These are phyloP conservation scores for Pangasianodon gigas DNA, from an alignment of 2,113 vertebrate genomes.

Conservation along the genomic window DNA sequence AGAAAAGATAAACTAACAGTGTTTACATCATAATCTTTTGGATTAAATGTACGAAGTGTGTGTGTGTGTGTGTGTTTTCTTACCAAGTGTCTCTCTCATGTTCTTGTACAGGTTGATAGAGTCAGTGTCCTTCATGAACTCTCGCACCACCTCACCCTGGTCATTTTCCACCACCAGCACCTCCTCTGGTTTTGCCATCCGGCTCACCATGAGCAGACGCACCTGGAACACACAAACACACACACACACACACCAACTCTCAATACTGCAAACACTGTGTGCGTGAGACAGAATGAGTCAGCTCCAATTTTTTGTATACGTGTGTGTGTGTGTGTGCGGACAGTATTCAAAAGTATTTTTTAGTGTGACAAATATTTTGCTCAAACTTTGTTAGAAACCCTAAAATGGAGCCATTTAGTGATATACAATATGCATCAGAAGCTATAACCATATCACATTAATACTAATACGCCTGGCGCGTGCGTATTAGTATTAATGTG, in stretches of 20 bases:
- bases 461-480: too few species aligned
- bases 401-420: neutral
- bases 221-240: slow-evolving; percentile 74
- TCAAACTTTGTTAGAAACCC: neutral
- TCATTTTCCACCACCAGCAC: slow-evolving; percentile 98
- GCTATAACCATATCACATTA: neutral
- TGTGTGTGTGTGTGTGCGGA: neutral
- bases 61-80: slow-evolving; percentile 37
- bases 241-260: neutral
- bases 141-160: slow-evolving; percentile 96
- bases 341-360: neutral
- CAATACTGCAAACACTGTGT: neutral
- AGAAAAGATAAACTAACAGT: neutral
- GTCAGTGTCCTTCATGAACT: slow-evolving; percentile 99
- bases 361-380: neutral
- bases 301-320: neutral
- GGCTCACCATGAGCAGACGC: slow-evolving; percentile 95
- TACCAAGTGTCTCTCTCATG: slow-evolving; percentile 98
- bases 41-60: neutral
- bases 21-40: neutral
- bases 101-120: slow-evolving; percentile 99
- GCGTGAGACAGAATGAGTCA: neutral
- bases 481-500: neutral
- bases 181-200: slow-evolving; percentile 98
- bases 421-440: neutral